Percentiles rank a stretch among this genome's conserved stretches.
Conservation (phyloP, 2,888 invertebrate species). For the Tineola bisselliella region DNA sequence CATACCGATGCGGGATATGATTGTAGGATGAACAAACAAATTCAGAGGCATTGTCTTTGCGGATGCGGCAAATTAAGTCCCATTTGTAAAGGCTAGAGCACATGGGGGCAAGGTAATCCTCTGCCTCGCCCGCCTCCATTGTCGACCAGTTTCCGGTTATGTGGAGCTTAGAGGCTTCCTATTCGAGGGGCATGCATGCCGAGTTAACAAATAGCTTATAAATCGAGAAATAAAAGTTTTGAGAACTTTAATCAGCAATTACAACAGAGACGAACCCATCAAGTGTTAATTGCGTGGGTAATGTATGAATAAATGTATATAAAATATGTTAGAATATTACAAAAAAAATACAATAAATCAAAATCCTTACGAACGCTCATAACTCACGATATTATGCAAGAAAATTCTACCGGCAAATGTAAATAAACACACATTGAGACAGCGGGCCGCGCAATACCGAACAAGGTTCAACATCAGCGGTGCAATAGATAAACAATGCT, state of each 20-base stretch:
- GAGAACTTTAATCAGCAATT: not conserved
- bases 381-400: not conserved
- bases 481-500: conserved; percentile 19
- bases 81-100: conserved; percentile 42
- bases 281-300: not conserved
- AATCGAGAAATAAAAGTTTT: not conserved
- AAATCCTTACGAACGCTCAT: not conserved
- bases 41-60: conserved; percentile 49
- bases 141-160: conserved; percentile 38
- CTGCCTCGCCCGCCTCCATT: conserved; percentile 42
- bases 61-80: conserved; percentile 58
- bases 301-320: too few relatives aligned
- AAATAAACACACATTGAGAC: conserved; percentile 9
- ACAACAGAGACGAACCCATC: not conserved
- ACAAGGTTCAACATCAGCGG: conserved; percentile 18
- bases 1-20: conserved; percentile 28
- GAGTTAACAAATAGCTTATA: not conserved
- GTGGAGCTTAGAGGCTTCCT: conserved; percentile 39
- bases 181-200: not conserved
- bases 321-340: not conserved
- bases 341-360: not conserved
- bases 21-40: conserved; percentile 34
- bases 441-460: conserved; percentile 19
- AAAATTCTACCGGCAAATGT: not conserved
- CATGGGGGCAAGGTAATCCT: conserved; percentile 46